Evolutionary conservation across 2,888 invertebrate genomes (phyloP).

Genomic region (Conus canariensis): DNA sequence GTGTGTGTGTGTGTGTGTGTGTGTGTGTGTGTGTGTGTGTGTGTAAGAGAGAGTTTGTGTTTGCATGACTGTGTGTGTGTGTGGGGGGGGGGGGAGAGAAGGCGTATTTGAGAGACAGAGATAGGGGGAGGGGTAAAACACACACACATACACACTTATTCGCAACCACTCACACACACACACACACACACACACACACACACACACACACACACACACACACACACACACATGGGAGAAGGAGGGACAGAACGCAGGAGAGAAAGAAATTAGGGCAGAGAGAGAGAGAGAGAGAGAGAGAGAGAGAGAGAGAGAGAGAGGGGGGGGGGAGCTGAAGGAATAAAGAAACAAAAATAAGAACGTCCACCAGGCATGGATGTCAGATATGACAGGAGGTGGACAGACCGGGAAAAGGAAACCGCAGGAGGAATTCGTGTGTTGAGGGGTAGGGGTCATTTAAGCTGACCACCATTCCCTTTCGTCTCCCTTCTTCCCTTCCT

Average conservation of each 20-base stretch:
- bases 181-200: conserved; percentile 2
- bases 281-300: neutral
- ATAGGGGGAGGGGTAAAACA: neutral
- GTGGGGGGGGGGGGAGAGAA: neutral
- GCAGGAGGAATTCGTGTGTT: no score
- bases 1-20: no score
- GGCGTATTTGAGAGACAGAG: neutral
- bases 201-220: neutral
- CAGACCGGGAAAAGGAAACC: neutral
- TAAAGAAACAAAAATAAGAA: neutral
- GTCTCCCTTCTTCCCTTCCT: no score
- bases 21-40: no score
- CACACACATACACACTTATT: neutral
- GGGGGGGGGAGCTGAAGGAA: neutral
- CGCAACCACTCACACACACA: neutral
- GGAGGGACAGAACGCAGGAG: no score
- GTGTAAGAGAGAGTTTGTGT: neutral
- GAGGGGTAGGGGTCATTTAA: no score
- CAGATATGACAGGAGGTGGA: neutral
- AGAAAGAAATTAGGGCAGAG: neutral
- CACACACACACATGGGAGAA: no score
- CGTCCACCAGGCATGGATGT: no score
- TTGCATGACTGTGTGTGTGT: no score
- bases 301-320: neutral
- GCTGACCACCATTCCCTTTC: no score